Percentiles rank a stretch among this genome's conserved stretches.
phyloP scores from a whole-genome alignment of 2,113 vertebrate genomes.

The Rafetus swinhoei region DNA sequence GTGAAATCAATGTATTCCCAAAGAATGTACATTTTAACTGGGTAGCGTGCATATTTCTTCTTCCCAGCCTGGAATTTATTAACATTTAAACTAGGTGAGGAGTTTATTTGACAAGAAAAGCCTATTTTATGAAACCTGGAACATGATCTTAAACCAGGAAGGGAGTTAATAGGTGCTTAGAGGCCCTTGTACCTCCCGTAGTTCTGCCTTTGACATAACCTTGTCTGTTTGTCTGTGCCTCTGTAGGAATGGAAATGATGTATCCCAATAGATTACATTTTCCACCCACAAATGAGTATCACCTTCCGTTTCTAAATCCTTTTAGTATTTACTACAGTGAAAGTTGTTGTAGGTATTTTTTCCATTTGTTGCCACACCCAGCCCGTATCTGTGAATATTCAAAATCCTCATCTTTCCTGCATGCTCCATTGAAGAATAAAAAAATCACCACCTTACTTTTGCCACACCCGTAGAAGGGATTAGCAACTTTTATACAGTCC shows the following conservation, averaged over 20 bases:
- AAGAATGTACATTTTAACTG: neutral
- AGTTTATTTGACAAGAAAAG: neutral
- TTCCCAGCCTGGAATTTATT: neutral
- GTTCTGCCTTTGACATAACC: rapidly evolving
- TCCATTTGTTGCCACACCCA: neutral
- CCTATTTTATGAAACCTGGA: neutral
- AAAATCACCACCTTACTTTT: no score
- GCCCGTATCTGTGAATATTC: neutral
- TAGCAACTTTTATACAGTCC: neutral
- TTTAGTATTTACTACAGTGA: rapidly evolving
- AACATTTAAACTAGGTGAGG: neutral
- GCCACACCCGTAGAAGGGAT: neutral
- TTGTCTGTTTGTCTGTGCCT: neutral
- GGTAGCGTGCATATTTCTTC: neutral
- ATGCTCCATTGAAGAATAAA: neutral
- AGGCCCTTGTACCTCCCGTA: neutral
- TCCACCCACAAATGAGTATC: rapidly evolving
- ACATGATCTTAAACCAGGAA: neutral
- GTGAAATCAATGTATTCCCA: neutral
- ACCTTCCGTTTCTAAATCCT: neutral
- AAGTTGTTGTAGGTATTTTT: neutral
- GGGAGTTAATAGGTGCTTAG: neutral
- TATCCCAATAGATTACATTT: neutral
- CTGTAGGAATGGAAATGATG: neutral
- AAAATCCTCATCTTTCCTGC: neutral